Evolutionary conservation across 2,113 vertebrate genomes (phyloP).

Genomic region (Pachyramphus minor): DNA sequence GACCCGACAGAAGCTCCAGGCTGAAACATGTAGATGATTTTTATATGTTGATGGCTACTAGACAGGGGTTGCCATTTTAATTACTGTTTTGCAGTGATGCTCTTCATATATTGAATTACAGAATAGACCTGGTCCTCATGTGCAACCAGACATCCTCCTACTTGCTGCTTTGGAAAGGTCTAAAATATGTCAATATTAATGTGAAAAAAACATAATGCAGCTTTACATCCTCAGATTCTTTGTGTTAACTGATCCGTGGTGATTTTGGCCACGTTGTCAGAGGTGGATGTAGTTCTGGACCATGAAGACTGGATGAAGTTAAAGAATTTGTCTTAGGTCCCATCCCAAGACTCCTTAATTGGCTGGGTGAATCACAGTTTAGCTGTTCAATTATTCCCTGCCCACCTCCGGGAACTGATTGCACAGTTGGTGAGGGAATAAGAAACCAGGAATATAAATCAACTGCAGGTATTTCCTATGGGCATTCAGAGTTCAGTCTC

Average conservation of each 20-base stretch:
- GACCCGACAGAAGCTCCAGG: background rate
- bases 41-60: background rate
- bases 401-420: slow-evolving; percentile 29
- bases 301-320: background rate
- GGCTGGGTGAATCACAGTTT: slow-evolving; percentile 59
- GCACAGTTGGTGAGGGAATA: slow-evolving; percentile 40
- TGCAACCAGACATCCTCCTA: background rate
- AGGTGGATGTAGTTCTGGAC: background rate
- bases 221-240: background rate
- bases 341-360: slow-evolving; percentile 28
- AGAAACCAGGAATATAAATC: slow-evolving; percentile 47
- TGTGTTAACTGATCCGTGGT: background rate
- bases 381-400: slow-evolving; percentile 45
- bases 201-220: background rate
- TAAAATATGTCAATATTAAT: background rate
- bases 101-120: background rate
- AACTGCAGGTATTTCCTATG: slow-evolving; percentile 10
- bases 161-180: background rate
- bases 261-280: background rate
- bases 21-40: background rate
- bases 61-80: background rate
- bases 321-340: background rate
- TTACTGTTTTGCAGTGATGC: background rate
- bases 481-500: slow-evolving; percentile 24
- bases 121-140: background rate